A percentile compares a stretch with the other conserved stretches of the same genome.
Conservation (phyloP, 2,113 vertebrate species). For the Actinemys pallida region DNA sequence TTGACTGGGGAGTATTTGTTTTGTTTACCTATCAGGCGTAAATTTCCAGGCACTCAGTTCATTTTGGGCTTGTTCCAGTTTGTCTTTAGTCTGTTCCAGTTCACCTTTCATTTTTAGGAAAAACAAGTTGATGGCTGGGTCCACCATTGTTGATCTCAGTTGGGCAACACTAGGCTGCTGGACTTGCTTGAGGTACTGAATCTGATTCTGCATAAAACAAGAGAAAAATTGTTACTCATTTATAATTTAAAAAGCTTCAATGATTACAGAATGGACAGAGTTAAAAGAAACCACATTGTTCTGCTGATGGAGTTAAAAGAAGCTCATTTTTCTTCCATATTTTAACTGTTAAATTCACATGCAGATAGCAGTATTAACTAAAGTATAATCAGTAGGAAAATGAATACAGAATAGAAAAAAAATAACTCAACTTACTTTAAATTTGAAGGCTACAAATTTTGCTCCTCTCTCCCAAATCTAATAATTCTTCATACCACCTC, state of each 20-base stretch:
- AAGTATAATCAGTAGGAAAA: background rate
- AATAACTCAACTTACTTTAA: background rate
- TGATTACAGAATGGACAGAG: background rate
- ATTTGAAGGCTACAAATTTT: background rate
- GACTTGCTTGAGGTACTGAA: conserved; percentile 99
- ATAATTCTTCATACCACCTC: background rate
- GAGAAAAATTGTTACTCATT: conserved; percentile 64
- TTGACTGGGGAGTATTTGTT: conserved; percentile 98
- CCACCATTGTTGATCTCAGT: conserved; percentile 98
- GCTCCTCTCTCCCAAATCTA: background rate
- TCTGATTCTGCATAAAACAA: conserved; percentile 92
- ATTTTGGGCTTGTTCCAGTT: conserved; percentile 99
- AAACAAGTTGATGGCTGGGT: conserved; percentile 99
- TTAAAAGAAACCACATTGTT: background rate
- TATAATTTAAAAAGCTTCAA: rapidly evolving
- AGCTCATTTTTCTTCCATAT: background rate
- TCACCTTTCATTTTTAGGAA: conserved; percentile 99
- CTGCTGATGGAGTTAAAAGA: background rate
- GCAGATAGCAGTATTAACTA: background rate
- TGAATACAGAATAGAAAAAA: background rate
- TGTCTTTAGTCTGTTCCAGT: conserved; percentile 99
- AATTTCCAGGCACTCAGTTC: conserved; percentile 99
- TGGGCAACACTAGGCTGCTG: conserved; percentile 98
- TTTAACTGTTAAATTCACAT: background rate
- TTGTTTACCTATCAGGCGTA: conserved; percentile 99